These are phyloP conservation scores for Hypena proboscidalis DNA, from an alignment of 2,888 invertebrate species.

Conservation along the genomic window DNA sequence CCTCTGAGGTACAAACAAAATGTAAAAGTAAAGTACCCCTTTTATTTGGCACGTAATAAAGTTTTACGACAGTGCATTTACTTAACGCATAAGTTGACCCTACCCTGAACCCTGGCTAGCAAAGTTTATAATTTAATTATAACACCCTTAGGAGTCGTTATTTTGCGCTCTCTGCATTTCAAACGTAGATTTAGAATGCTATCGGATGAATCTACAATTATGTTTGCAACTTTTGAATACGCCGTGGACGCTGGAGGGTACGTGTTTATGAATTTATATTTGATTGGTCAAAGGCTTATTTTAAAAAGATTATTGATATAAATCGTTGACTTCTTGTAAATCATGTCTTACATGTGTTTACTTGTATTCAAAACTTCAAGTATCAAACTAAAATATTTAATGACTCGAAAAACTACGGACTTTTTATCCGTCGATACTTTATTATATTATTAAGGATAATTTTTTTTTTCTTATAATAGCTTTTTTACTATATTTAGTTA, in stretches of 20 bases:
- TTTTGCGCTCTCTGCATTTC: constrained; percentile 49
- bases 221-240: constrained; percentile 15
- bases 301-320: too few species aligned
- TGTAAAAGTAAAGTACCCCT: constrained; percentile 79
- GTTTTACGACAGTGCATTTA: constrained; percentile 81
- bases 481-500: too few species aligned
- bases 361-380: too few species aligned
- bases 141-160: constrained; percentile 76
- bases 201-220: constrained; percentile 32
- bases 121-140: constrained; percentile 85
- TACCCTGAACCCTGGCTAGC: constrained; percentile 56
- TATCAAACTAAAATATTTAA: too few species aligned
- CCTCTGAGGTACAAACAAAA: constrained; percentile 61
- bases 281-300: too few species aligned
- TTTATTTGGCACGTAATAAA: constrained; percentile 83
- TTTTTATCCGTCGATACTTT: too few species aligned
- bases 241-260: not conserved
- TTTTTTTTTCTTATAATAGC: too few species aligned
- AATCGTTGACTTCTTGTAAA: too few species aligned
- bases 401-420: too few species aligned
- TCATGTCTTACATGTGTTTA: too few species aligned
- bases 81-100: constrained; percentile 80
- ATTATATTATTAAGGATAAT: too few species aligned
- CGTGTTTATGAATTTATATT: too few species aligned
- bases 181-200: constrained; percentile 41